Evolutionary conservation across 1,140 invertebrate species (phyloP).

Genomic region (Lethocerus indicus): DNA sequence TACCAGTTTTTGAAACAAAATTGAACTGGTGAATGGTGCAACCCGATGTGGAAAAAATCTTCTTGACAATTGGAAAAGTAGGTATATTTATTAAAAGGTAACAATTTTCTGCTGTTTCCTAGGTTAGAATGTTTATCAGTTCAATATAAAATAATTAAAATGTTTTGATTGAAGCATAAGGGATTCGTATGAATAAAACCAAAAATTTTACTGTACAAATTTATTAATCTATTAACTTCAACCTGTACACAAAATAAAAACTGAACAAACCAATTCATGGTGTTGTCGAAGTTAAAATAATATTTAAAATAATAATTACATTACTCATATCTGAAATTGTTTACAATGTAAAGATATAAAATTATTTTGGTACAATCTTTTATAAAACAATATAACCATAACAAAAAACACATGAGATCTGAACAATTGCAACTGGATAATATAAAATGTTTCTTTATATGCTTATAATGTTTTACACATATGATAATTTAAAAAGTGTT

Average conservation of each 20-base stretch:
- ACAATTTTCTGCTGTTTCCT: no score
- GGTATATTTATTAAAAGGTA: no score
- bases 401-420: conserved; percentile 10
- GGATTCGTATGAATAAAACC: background rate
- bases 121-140: no score
- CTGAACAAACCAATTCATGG: conserved; percentile 2
- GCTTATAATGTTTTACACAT: background rate
- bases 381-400: conserved; percentile 4
- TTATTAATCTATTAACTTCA: conserved; percentile 8
- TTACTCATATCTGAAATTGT: background rate
- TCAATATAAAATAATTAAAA: no score
- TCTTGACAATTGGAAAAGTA: no score
- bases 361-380: conserved; percentile 1
- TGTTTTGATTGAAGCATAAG: background rate
- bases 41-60: no score
- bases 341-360: background rate
- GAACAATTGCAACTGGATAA: conserved; percentile 3
- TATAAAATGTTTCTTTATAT: background rate
- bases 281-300: background rate
- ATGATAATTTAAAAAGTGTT: no score
- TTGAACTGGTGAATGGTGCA: no score
- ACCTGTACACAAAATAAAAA: conserved; percentile 10
- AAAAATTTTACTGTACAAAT: conserved; percentile 6
- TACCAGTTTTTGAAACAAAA: no score
- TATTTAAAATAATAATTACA: background rate